Evolutionary conservation across 2,113 vertebrate species (phyloP).

Genomic region (Delphinapterus leucas): DNA sequence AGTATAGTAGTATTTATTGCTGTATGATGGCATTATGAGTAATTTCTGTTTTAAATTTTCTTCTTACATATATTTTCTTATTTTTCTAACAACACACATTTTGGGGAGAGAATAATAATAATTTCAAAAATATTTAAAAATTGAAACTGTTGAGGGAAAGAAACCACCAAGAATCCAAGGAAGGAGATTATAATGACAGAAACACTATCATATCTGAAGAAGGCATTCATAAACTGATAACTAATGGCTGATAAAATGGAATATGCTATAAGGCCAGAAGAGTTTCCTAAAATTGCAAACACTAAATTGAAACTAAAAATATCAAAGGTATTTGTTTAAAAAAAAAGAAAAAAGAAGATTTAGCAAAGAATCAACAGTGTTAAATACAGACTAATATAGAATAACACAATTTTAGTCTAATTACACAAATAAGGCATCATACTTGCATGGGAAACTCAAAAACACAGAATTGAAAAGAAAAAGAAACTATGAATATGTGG

Average conservation of each 20-base stretch:
- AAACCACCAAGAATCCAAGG: neutral
- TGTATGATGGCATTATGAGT: neutral
- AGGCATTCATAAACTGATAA: neutral
- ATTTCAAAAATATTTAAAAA: neutral
- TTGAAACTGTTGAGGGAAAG: neutral
- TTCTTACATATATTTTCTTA: neutral
- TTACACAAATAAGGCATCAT: neutral
- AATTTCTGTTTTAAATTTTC: neutral
- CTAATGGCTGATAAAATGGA: neutral
- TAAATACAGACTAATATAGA: neutral
- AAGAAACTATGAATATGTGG: neutral
- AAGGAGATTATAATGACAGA: neutral
- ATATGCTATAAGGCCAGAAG: neutral
- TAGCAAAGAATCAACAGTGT: neutral
- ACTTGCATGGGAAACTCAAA: neutral
- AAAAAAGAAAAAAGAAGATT: neutral
- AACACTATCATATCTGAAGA: neutral
- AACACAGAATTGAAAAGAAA: neutral
- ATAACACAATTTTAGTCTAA: neutral
- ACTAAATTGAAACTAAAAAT: neutral
- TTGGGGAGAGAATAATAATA: neutral
- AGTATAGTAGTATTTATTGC: neutral
- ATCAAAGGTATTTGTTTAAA: neutral
- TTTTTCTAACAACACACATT: neutral
- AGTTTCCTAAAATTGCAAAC: conserved; percentile 14